phyloP scores from a whole-genome alignment of 2,888 invertebrate genomes.

The Eretmocerus hayati region DNA sequence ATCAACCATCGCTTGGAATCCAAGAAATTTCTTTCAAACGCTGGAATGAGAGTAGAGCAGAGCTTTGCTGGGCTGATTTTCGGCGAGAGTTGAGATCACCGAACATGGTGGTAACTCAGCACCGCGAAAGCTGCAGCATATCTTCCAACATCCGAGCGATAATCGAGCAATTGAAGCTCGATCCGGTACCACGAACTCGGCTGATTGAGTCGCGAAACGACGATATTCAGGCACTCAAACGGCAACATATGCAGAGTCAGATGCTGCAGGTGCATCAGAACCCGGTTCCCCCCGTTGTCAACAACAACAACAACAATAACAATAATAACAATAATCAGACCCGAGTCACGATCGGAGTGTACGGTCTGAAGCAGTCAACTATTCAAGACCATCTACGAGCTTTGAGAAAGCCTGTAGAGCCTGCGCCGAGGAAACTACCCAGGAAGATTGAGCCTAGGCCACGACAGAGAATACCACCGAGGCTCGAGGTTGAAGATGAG shows the following conservation, averaged over 20 bases:
- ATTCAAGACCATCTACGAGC: too few species aligned
- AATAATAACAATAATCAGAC: neutral
- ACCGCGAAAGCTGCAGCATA: constrained; percentile 37
- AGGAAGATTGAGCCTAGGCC: constrained; percentile 24
- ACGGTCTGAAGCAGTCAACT: constrained; percentile 27
- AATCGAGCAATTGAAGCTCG: constrained; percentile 43
- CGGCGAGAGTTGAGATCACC: neutral
- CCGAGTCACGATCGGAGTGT: constrained; percentile 41
- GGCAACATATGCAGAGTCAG: constrained; percentile 13
- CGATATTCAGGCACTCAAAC: constrained; percentile 28
- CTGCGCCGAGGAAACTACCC: constrained; percentile 14
- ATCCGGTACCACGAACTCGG: constrained; percentile 39
- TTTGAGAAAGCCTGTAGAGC: too few species aligned
- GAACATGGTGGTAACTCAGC: constrained; percentile 40
- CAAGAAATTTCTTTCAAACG: too few species aligned
- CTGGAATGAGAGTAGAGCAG: neutral
- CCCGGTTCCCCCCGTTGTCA: too few species aligned
- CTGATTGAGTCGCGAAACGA: constrained; percentile 32
- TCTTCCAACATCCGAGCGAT: constrained; percentile 44
- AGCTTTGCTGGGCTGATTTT: neutral
- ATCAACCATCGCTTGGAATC: too few species aligned
- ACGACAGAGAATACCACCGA: constrained; percentile 29
- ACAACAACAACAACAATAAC: neutral
- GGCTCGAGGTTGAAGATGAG: constrained; percentile 18
- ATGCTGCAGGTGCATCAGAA: too few species aligned